Percentiles rank a stretch among this genome's conserved stretches.
phyloP scores from a whole-genome alignment of 2,113 vertebrate genomes.

The Corynorhinus townsendii region DNA sequence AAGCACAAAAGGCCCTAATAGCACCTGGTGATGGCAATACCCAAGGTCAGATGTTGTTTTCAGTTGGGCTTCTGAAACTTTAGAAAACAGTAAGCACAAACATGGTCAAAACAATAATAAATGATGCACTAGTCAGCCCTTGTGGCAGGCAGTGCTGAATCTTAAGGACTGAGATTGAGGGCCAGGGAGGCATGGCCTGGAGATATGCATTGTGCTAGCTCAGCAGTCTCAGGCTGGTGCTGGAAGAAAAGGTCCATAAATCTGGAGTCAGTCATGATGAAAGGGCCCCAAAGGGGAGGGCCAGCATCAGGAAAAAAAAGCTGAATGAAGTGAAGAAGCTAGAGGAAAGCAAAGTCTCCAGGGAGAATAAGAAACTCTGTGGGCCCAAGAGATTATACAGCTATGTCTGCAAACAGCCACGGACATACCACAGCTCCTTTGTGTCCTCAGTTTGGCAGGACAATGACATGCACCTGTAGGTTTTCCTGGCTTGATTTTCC shows the following conservation, averaged over 20 bases:
- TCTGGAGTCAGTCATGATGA: not conserved
- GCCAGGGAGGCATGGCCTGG: not conserved
- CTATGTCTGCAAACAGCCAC: not conserved
- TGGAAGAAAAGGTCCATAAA: slow-evolving; percentile 27
- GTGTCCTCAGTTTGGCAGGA: not conserved
- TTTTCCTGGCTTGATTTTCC: not conserved
- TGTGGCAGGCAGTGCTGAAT: not conserved
- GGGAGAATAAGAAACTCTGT: not conserved
- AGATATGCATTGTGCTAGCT: not conserved
- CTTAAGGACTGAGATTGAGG: not conserved
- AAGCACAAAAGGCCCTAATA: not conserved
- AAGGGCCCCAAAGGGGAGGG: not conserved
- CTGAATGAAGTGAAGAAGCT: not conserved
- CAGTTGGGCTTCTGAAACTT: not conserved
- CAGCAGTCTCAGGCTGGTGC: not conserved
- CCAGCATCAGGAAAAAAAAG: not conserved
- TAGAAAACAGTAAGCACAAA: not conserved
- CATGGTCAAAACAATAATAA: not conserved
- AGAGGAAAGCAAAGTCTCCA: not conserved
- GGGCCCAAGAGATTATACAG: not conserved
- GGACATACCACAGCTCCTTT: not conserved
- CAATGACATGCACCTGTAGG: not conserved
- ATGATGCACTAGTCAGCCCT: not conserved
- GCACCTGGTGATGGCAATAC: not conserved
- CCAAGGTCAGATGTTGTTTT: not conserved